Evolutionary conservation across 2,113 vertebrate species (phyloP).

Genomic region (Vidua chalybeata): DNA sequence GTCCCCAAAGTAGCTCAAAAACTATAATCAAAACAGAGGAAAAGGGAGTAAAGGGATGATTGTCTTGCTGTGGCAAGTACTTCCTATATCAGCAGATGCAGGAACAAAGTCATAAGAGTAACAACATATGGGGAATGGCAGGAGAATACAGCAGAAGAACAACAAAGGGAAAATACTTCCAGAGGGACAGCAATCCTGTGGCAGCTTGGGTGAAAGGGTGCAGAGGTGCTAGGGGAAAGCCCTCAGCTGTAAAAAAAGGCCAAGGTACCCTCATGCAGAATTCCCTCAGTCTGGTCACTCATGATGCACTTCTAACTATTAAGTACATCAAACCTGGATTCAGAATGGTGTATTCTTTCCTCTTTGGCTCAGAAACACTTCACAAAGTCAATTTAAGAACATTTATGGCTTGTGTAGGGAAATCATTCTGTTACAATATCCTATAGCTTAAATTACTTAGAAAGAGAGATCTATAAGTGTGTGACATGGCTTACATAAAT

Average conservation of each 20-base stretch:
- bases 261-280: background rate
- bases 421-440: background rate
- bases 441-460: background rate
- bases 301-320: background rate
- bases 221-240: background rate
- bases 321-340: background rate
- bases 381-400: background rate
- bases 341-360: background rate
- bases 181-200: background rate
- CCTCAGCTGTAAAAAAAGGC: background rate
- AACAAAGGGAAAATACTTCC: background rate
- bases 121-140: background rate
- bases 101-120: background rate
- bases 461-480: background rate
- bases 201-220: background rate
- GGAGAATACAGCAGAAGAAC: background rate
- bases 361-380: background rate
- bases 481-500: background rate
- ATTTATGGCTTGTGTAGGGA: background rate
- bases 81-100: background rate
- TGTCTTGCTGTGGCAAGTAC: background rate
- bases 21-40: background rate
- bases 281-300: background rate
- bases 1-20: background rate
- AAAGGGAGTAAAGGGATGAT: background rate